Conservation (phyloP, 1,140 invertebrate genomes). For the Oppia nitens region DNA sequence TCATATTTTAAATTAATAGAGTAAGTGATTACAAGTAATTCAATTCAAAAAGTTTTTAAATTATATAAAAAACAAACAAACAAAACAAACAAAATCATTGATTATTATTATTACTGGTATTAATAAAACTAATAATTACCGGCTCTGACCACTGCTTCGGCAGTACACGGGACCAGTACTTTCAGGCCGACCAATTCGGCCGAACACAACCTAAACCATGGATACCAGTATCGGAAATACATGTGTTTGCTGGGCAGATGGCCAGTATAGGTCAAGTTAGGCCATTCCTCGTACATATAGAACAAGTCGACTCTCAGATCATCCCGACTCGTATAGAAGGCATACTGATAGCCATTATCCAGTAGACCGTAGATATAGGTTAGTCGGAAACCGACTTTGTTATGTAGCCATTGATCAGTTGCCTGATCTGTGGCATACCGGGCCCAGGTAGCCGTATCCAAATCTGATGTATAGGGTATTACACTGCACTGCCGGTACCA, state of each 20-base stretch:
- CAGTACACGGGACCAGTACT: conserved; percentile 37
- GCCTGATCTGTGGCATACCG: conserved; percentile 6
- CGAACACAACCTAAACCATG: conserved; percentile 37
- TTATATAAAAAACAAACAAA: not conserved
- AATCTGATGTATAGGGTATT: conserved; percentile 37
- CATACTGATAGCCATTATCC: not conserved
- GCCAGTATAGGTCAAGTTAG: not conserved
- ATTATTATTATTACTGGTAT: not conserved
- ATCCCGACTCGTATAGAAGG: not conserved
- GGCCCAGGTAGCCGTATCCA: conserved; percentile 35
- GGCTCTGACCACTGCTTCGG: conserved; percentile 33
- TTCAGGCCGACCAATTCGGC: conserved; percentile 35
- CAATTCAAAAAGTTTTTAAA: no score
- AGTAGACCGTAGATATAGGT: not conserved
- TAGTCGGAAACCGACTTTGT: not conserved
- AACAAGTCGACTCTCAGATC: not conserved
- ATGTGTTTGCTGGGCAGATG: not conserved
- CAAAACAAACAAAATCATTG: no score
- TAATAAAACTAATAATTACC: conserved; percentile 18
- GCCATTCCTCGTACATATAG: not conserved
- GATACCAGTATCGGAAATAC: conserved; percentile 34
- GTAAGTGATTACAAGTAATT: no score
- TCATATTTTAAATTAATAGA: no score
- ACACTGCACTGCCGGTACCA: conserved; percentile 40
- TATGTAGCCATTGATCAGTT: not conserved